Percentiles rank a stretch among this genome's conserved stretches.
phyloP scores from a whole-genome alignment of 64 coral and sea anemone species.

The Actinia tenebrosa region DNA sequence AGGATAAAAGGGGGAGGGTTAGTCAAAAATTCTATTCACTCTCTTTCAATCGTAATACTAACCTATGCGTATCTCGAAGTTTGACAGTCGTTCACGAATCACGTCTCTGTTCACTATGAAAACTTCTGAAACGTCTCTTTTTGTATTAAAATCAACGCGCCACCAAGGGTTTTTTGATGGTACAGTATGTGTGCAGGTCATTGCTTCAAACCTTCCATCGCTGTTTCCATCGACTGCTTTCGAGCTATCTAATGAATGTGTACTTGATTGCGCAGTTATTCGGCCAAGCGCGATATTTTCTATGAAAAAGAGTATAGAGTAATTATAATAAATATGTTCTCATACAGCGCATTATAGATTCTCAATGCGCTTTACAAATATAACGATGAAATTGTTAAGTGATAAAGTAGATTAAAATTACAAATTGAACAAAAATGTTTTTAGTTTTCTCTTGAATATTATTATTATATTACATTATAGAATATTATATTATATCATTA shows the following conservation, averaged over 20 bases:
- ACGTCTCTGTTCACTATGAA: constrained; percentile 7
- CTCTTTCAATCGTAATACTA: background rate
- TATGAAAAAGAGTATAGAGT: background rate
- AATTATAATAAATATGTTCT: too few species aligned
- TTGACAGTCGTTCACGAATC: background rate
- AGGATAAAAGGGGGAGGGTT: too few species aligned
- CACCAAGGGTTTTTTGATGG: constrained; percentile 13
- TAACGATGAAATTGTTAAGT: too few species aligned
- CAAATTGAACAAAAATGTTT: too few species aligned
- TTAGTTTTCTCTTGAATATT: too few species aligned
- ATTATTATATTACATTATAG: too few species aligned
- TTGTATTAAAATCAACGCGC: constrained; percentile 28
- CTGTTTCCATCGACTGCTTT: constrained; percentile 32
- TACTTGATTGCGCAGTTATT: constrained; percentile 12
- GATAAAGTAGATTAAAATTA: too few species aligned
- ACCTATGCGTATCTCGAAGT: constrained; percentile 28
- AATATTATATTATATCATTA: too few species aligned
- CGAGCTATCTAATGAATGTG: background rate
- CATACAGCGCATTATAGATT: too few species aligned
- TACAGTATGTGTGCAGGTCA: constrained; percentile 1
- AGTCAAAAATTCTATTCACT: too few species aligned
- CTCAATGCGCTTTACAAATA: too few species aligned
- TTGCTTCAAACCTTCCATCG: background rate
- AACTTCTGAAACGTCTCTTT: constrained; percentile 18
- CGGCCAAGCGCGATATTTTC: background rate